Base-by-base conservation (phyloP, 2,797 vertebrate genomes). In the Rhinophrynus dorsalis region DNA sequence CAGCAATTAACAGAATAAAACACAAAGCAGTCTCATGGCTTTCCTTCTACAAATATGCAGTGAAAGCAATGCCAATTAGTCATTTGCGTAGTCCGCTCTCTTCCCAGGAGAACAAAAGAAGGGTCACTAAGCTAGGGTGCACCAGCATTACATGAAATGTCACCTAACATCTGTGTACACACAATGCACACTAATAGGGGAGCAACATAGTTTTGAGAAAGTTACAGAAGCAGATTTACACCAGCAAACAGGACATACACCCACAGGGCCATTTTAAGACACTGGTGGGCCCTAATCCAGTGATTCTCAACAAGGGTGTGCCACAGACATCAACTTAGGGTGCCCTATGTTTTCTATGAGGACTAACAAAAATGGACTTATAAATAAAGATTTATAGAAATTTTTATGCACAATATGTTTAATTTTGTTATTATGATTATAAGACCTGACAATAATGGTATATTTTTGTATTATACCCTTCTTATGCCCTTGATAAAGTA, bases 41-140 rank as follows among this genome's bases (percentile, higher is more conserved):
- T 77, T 65, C 57, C 58, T 62, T 63, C 23, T 23, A 20, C 18
- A 75, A 75, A 54, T 17, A 64, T 38, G 27, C 27, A 47, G 47
- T 55, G 24, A 38, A 13, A 37, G 18, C 17, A 33, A 24, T 50
- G 51, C 15, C 42, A 67, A 74, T 74, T 63, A 67, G 24, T 66
- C 9, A 48, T 51, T 35, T 51, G 15, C 35, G 44, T 15, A 37
- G 57, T 18, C 32, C 3, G 2, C 13, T 51, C 23, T 42, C 23
- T 63, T 51, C 9, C 44, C 32, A 63, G 3, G 8, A 56, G 7
- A 62, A 56, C 15, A 62, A 54, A 58, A 38, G 27, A 54, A 10
- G 48, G 59, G 59, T 56, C 59, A 70, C 40, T 17, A 47, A 29
- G 8, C 24, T 17, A 26, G 32, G 17, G 32, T 47, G 29, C 27